A percentile compares a stretch with the other conserved stretches of the same genome.
These are phyloP conservation scores for Tubulanus polymorphus DNA, from an alignment of 2,888 invertebrate genomes.

Conservation along the genomic window DNA sequence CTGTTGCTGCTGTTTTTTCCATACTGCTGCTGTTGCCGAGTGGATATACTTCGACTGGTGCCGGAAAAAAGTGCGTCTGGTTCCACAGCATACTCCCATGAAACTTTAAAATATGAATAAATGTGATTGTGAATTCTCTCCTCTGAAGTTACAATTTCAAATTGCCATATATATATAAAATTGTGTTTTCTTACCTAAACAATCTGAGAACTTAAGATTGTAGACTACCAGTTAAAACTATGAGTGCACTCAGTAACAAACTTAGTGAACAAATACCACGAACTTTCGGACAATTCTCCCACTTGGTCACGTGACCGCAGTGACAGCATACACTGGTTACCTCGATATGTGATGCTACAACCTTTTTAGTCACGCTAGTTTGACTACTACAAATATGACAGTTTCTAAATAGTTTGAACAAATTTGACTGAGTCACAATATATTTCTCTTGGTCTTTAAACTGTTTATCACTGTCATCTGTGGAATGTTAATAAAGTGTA, in stretches of 20 bases:
- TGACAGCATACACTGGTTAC: neutral
- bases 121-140: neutral
- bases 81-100: neutral
- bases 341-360: neutral
- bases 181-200: neutral
- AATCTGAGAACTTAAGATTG: neutral
- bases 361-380: neutral
- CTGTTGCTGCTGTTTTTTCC: neutral
- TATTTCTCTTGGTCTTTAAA: neutral
- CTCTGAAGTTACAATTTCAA: neutral
- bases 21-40: neutral
- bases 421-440: neutral
- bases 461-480: neutral
- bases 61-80: neutral
- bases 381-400: neutral
- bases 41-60: neutral
- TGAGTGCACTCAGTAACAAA: neutral
- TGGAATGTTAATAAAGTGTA: neutral
- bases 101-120: neutral
- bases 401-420: neutral
- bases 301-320: neutral
- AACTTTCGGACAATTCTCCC: neutral
- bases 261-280: neutral
- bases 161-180: neutral
- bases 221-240: neutral